A percentile compares a stretch with the other conserved stretches of the same genome.
These are phyloP conservation scores for Mesochorus sp. DNA, from an alignment of 2,888 invertebrate genomes.

Conservation along the genomic window DNA sequence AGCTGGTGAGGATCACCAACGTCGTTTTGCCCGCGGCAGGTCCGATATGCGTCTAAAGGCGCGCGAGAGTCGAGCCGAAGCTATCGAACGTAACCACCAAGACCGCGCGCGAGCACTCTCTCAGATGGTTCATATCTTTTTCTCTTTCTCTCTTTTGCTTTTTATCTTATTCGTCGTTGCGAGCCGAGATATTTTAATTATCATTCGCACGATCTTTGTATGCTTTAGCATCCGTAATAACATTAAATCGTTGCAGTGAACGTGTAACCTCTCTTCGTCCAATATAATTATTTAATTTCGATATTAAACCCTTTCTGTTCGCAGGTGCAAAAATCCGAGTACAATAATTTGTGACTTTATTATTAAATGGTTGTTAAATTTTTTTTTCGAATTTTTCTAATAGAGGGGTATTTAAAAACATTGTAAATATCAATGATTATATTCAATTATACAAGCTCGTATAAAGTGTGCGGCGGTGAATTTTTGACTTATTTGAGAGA, in stretches of 20 bases:
- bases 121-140: not conserved
- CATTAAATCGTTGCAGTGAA: constrained; percentile 39
- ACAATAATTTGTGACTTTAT: too few relatives aligned
- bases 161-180: not conserved
- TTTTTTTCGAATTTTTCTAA: too few relatives aligned
- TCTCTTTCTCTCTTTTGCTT: constrained; percentile 1
- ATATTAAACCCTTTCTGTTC: not conserved
- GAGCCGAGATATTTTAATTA: constrained; percentile 77
- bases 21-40: constrained; percentile 75
- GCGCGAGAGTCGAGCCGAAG: constrained; percentile 72
- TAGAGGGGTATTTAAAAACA: too few relatives aligned
- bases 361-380: too few relatives aligned
- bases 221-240: constrained; percentile 19
- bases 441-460: not conserved
- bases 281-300: not conserved
- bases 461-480: not conserved
- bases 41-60: constrained; percentile 72
- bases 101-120: constrained; percentile 12
- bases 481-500: constrained; percentile 2
- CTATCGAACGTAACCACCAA: constrained; percentile 70
- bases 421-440: too few relatives aligned
- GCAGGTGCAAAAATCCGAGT: not conserved
- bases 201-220: constrained; percentile 72
- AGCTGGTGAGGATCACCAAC: constrained; percentile 76
- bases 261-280: too few relatives aligned